Conservation (phyloP, 23 tunicate genomes). For the Oikopleura dioica region DNA sequence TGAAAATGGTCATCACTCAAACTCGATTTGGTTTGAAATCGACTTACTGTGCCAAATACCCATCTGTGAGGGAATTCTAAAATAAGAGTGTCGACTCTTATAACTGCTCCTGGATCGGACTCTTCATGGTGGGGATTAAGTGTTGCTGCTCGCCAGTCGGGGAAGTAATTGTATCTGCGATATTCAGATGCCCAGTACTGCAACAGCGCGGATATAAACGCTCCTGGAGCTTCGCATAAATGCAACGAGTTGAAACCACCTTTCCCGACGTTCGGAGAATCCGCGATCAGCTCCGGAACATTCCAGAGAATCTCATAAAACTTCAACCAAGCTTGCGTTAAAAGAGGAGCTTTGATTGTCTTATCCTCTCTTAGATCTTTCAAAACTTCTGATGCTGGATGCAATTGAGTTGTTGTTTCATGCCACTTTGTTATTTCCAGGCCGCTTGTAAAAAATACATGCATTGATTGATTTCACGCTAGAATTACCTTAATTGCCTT, state of each 20-base stretch:
- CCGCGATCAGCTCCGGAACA: constrained; percentile 31
- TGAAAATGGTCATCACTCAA: no score
- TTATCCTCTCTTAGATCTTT: no score
- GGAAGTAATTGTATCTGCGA: no score
- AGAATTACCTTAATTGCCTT: no score
- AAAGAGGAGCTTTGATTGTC: not conserved
- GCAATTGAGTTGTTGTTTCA: not conserved
- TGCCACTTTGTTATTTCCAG: not conserved
- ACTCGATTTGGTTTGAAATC: no score
- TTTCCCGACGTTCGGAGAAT: not conserved
- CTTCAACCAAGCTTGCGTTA: constrained; percentile 93
- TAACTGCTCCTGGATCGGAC: constrained; percentile 41
- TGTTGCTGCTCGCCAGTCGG: constrained; percentile 45
- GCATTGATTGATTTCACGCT: no score
- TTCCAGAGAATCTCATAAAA: constrained; percentile 51
- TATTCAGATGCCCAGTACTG: no score
- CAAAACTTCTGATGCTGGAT: not conserved
- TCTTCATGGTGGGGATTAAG: constrained; percentile 86
- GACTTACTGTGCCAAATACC: constrained; percentile 82
- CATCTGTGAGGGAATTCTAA: constrained; percentile 30
- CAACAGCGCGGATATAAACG: constrained; percentile 50
- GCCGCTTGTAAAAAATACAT: no score
- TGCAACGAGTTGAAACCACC: constrained; percentile 26
- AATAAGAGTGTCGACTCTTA: constrained; percentile 53
- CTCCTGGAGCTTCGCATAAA: constrained; percentile 96